Conservation (phyloP, 2,888 invertebrate species). For the Platerodrilus igneus region DNA sequence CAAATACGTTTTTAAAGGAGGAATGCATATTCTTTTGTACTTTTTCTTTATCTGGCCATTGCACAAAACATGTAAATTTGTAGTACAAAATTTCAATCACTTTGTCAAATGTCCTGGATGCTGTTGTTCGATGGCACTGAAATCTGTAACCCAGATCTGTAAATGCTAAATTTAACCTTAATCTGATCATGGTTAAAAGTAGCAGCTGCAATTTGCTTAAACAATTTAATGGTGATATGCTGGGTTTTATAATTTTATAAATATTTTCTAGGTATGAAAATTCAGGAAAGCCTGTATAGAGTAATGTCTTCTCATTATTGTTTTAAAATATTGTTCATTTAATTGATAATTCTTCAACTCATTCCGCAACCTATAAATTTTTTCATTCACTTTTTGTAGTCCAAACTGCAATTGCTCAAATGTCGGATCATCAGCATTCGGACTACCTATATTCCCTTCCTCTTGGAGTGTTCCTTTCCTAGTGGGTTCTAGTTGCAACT, state of each 20-base stretch:
- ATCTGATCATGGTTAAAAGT: constrained; percentile 5
- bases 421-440: too few relatives aligned
- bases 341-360: not conserved
- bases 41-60: constrained; percentile 1
- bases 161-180: constrained; percentile 7
- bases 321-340: constrained; percentile 3
- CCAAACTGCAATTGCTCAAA: constrained; percentile 1
- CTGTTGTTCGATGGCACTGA: too few relatives aligned
- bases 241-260: constrained; percentile 1
- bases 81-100: constrained; percentile 2
- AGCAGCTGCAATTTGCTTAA: constrained; percentile 1
- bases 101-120: constrained; percentile 3
- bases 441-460: too few relatives aligned
- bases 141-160: constrained; percentile 2
- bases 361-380: not conserved
- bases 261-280: constrained; percentile 4
- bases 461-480: too few relatives aligned
- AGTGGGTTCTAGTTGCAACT: too few relatives aligned
- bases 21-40: constrained; percentile 2
- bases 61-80: constrained; percentile 1
- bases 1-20: constrained; percentile 3
- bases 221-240: not conserved
- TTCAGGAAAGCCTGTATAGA: constrained; percentile 3
- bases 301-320: constrained; percentile 1
- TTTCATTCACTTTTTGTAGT: constrained; percentile 1